Percentiles rank a stretch among this genome's conserved stretches.
These are phyloP conservation scores for Pseudocheirus occidentalis DNA, from an alignment of 2,797 vertebrate genomes.

Conservation along the genomic window DNA sequence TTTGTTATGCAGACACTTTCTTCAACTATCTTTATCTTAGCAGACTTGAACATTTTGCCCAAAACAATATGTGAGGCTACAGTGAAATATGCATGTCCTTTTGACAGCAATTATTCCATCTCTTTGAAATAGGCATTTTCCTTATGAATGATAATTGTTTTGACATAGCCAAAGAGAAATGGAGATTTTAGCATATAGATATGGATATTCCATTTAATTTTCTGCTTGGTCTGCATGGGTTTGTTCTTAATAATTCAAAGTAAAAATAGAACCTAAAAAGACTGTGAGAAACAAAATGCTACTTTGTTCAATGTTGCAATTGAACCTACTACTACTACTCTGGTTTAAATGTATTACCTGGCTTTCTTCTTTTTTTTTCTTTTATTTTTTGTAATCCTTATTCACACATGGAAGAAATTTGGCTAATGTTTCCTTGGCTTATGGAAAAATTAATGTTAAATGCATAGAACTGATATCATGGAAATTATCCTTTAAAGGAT, in stretches of 20 bases:
- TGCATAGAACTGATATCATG: conserved; percentile 28
- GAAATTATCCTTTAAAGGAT: conserved; percentile 44
- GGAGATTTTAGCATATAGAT: not conserved
- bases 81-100: not conserved
- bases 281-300: not conserved
- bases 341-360: not conserved
- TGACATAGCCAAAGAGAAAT: not conserved
- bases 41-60: not conserved
- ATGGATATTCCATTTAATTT: not conserved
- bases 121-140: not conserved
- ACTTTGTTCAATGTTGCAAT: not conserved
- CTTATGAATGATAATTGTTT: not conserved
- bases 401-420: not conserved
- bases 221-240: not conserved
- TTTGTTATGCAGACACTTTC: not conserved
- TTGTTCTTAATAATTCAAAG: not conserved
- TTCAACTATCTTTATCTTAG: not conserved
- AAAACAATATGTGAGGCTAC: not conserved
- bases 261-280: not conserved
- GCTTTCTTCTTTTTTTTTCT: not conserved
- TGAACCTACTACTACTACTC: not conserved
- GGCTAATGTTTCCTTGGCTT: not conserved
- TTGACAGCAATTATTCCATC: not conserved
- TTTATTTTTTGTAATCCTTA: accelerated
- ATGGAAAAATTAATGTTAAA: conserved; percentile 36